Percentiles rank a stretch among this genome's conserved stretches.
Conservation (phyloP, 2,888 invertebrate genomes). For the Acleris cristana region DNA sequence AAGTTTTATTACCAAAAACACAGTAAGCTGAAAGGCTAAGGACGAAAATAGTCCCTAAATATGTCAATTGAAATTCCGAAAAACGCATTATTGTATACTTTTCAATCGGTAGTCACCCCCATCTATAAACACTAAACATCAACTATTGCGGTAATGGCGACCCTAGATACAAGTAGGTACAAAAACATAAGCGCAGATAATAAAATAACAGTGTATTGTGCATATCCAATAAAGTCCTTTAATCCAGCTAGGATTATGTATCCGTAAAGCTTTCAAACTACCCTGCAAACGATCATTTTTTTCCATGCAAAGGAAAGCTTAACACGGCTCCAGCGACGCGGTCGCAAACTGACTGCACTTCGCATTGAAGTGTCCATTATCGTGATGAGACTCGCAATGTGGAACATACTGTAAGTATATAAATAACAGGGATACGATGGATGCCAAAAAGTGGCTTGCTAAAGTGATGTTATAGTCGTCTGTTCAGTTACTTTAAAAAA, state of each 20-base stretch:
- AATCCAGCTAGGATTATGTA: neutral
- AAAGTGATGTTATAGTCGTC: neutral
- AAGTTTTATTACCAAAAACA: conserved; percentile 2
- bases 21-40: no score
- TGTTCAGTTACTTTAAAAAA: neutral
- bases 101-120: no score
- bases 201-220: neutral
- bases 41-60: no score
- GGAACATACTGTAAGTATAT: conserved; percentile 45
- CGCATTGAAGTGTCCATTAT: conserved; percentile 69
- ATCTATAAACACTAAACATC: no score
- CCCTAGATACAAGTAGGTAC: no score
- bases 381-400: conserved; percentile 61
- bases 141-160: no score
- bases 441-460: neutral
- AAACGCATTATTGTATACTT: no score
- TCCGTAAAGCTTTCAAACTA: neutral
- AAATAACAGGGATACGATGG: neutral
- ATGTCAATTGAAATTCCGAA: no score
- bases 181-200: no score
- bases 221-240: neutral
- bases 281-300: conserved; percentile 20
- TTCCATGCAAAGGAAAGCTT: conserved; percentile 39
- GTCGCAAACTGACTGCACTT: conserved; percentile 54
- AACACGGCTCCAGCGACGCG: conserved; percentile 47